Evolutionary conservation across 2,797 vertebrate genomes (phyloP).

Genomic region (Synanceia verrucosa): DNA sequence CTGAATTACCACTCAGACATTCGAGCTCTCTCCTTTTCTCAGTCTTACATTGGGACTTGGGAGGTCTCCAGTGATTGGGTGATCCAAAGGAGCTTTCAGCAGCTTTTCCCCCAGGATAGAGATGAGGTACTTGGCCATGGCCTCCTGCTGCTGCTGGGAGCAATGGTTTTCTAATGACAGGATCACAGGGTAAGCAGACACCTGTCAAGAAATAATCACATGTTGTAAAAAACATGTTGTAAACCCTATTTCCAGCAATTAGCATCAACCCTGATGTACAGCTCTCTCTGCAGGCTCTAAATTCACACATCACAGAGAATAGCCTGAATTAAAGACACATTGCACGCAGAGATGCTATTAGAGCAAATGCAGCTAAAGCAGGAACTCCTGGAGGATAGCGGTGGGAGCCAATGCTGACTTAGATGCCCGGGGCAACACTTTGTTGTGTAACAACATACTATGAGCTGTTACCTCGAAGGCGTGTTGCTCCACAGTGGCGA

Average conservation of each 20-base stretch:
- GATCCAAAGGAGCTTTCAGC: constrained; percentile 74
- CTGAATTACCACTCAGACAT: constrained; percentile 1
- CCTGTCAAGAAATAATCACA: constrained; percentile 67
- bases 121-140: constrained; percentile 83
- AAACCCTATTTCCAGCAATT: constrained; percentile 32
- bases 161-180: constrained; percentile 93
- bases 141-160: constrained; percentile 84
- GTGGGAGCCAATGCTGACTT: background rate
- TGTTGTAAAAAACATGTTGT: background rate
- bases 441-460: constrained; percentile 7
- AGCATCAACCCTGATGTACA: constrained; percentile 12
- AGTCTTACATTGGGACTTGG: constrained; percentile 90
- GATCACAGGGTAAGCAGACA: constrained; percentile 88
- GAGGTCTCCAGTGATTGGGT: constrained; percentile 55
- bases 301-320: constrained; percentile 35
- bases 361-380: constrained; percentile 35
- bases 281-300: constrained; percentile 2
- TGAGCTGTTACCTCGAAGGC: constrained; percentile 84
- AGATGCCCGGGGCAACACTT: background rate
- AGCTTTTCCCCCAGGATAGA: constrained; percentile 83
- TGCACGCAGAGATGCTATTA: constrained; percentile 39
- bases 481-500: constrained; percentile 84
- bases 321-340: constrained; percentile 39
- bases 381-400: constrained; percentile 7
- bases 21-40: background rate